These are phyloP conservation scores for Delphinapterus leucas DNA, from an alignment of 2,113 vertebrate genomes.

Conservation along the genomic window DNA sequence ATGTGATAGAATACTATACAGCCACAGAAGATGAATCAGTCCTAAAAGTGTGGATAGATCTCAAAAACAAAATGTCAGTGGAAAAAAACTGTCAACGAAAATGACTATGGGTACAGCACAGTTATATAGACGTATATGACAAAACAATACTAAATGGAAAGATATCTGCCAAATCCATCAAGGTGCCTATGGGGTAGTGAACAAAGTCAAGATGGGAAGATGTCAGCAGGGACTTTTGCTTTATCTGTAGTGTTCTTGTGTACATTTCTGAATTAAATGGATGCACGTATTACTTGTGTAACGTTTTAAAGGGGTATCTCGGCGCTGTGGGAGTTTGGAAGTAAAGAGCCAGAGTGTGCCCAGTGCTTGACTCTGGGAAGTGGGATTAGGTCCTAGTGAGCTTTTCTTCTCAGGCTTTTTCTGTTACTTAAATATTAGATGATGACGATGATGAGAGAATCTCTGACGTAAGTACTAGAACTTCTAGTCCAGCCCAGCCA, in stretches of 20 bases:
- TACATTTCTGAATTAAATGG: neutral
- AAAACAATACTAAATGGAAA: neutral
- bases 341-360: neutral
- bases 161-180: neutral
- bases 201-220: neutral
- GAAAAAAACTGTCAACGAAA: neutral
- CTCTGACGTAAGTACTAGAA: neutral
- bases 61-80: neutral
- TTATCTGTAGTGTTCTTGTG: neutral
- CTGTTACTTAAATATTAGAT: neutral
- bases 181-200: neutral
- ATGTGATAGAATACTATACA: fast-evolving
- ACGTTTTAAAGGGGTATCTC: neutral
- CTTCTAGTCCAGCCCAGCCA: neutral
- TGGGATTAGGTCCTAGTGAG: neutral
- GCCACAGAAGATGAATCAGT: neutral
- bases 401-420: neutral
- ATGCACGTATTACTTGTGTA: neutral
- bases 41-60: neutral
- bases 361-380: too few species aligned
- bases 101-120: neutral
- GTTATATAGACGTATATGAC: neutral
- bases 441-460: neutral
- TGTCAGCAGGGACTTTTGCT: neutral
- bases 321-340: fast-evolving